Evolutionary conservation across 2,888 invertebrate species (phyloP), one percentile per base, ranked within the genome.

Genomic region (Erebia palarica): DNA sequence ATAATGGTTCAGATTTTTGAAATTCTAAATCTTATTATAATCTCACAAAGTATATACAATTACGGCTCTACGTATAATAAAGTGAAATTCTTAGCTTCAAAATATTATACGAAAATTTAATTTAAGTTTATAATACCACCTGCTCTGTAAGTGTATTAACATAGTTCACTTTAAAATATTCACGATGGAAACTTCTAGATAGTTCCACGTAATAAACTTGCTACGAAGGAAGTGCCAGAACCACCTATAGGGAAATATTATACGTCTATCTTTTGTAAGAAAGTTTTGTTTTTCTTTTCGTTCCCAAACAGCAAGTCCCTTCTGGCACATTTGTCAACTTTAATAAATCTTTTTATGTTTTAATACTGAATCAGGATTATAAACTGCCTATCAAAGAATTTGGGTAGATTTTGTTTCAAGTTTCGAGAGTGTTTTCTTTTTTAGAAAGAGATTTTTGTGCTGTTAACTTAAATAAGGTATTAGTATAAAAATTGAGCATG

Each of bases 261-360:
- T 84, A 81, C 60, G 67, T 73, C 71, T 86, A 86, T 85, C 79
- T 89, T 89, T 90, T 89, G 79, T 89, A 90, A 85, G 83, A 81
- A 79, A 78, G 80, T 76, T 75, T 75, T 70, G 73, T 77, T 75
- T 77, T 74, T 74, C 77, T 79, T 61, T 16, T 42, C 75, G 75
- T 74, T 74, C 73, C 73, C 55, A 55, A 55, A 55, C 18, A 18
- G 55, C 55, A 55, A 55, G 55, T 55, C 55, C 10, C 16, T 55
- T 55, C 10, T 55, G 55, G 55, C 18, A 18, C 18, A 55, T 55
- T 55, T 55, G 10, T 55, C 18, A 18, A 18, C 10, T 16, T 18
- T 10, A 18, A 18, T 55, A 55, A 55, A 55, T 55, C 55, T n/a
- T 51, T 16, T 55, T 55, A 36, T 36, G 36, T 36, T 36, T 36